Evolutionary conservation across 2,888 invertebrate genomes (phyloP).

Genomic region (Capitulum mitella): DNA sequence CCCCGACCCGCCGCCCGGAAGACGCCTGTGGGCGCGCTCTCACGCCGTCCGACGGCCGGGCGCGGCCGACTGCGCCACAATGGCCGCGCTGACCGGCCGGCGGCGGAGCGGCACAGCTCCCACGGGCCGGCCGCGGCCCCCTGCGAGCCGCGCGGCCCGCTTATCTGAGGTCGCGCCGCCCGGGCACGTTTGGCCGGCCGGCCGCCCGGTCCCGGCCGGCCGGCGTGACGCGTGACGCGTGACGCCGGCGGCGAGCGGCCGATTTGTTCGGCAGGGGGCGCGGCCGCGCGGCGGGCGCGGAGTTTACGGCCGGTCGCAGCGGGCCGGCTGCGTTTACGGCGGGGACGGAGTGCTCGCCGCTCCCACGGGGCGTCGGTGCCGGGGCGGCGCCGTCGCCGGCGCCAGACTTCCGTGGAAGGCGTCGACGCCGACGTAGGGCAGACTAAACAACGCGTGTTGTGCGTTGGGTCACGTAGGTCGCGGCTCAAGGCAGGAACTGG

Average conservation of each 20-base stretch:
- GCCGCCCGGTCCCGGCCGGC: neutral
- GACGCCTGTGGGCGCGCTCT: neutral
- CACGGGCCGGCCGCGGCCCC: too few relatives aligned
- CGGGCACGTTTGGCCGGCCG: neutral
- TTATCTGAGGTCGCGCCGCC: neutral
- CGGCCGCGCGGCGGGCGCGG: neutral
- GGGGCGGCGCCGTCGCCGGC: too few relatives aligned
- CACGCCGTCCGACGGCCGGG: neutral
- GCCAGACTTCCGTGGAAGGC: neutral
- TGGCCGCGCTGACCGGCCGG: neutral
- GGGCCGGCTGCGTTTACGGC: neutral
- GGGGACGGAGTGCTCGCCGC: neutral
- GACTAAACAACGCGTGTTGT: too few relatives aligned
- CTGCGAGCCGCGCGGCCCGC: neutral
- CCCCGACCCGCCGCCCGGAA: too few relatives aligned
- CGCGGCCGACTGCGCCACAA: neutral
- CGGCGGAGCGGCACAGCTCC: neutral
- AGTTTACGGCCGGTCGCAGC: too few relatives aligned
- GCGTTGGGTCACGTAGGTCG: too few relatives aligned
- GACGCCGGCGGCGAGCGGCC: too few relatives aligned
- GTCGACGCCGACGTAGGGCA: neutral
- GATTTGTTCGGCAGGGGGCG: neutral
- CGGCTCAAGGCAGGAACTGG: too few relatives aligned
- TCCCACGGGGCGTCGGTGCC: neutral
- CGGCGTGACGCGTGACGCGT: too few relatives aligned